Base-by-base conservation (phyloP, 2,797 vertebrate genomes). In the Anolis apletophallus region DNA sequence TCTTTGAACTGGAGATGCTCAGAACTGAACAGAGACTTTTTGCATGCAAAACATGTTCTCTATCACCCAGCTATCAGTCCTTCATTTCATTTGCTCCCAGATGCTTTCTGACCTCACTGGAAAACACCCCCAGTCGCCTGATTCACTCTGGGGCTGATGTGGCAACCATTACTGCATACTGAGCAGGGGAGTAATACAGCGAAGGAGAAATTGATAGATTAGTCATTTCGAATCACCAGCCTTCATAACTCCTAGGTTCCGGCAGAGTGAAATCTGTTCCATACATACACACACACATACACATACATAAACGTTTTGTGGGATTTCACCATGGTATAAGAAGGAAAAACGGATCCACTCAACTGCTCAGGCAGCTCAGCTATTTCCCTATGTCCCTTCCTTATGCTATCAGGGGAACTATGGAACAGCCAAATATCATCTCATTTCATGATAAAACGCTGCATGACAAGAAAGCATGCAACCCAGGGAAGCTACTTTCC, bases 401-500 rank as follows among this genome's bases (percentile, higher is more conserved):
- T 59, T 85, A 55, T 46, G n/a, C 14, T 55, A 78, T 81, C 1
- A 1, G 5, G 6, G 46, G 88, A 67, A 52, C 1, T 13, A 46
- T 46, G 73, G 19, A 55, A 23, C 16, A 13, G 34, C 32, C 67
- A 55, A 57, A 87, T 17, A 73, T 72, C 46, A 55, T 1, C 10
- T 23, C 59, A 55, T 23, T 73, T 89, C 8, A 13, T 61, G 46
- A 5, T 2, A 88, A 34, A 36, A 76, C 86, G 71, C 90, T 82
- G 86, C 54, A 29, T 67, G 36, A 73, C 81, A 85, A 59, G 40
- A 92, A 94, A 91, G 64, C 57, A 71, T 0, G 4, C 76, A 89
- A 92, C 93, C 93, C 82, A 77, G 84, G 88, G 52, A 23, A 93
- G 84, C 72, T 90, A 87, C 69, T 82, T 88, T 72, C 68, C 54